These are phyloP conservation scores for Xanthorhoe designata DNA, from an alignment of 2,888 invertebrate genomes.

Conservation along the genomic window DNA sequence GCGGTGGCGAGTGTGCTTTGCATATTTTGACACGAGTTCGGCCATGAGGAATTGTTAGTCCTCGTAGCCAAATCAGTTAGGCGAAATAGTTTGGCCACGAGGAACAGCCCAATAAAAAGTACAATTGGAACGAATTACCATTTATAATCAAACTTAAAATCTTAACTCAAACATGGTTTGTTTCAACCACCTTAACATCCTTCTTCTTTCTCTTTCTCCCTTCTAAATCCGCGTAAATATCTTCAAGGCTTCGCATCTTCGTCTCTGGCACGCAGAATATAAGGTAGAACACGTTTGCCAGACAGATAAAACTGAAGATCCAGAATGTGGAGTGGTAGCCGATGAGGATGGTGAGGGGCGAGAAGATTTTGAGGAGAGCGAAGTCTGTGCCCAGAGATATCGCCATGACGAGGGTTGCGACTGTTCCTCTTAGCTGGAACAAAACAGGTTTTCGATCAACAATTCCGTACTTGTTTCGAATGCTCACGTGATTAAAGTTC, in stretches of 20 bases:
- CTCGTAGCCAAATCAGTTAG: too few species aligned
- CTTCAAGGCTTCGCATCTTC: constrained; percentile 94
- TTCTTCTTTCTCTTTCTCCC: constrained; percentile 74
- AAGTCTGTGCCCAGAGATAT: constrained; percentile 93
- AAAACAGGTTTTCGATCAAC: too few species aligned
- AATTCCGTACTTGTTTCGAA: too few species aligned
- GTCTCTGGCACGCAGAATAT: constrained; percentile 96
- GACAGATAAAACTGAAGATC: constrained; percentile 91
- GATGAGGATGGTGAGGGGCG: constrained; percentile 87
- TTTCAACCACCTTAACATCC: constrained; percentile 55
- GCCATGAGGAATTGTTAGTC: too few species aligned
- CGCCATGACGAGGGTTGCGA: constrained; percentile 76
- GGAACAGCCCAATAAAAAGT: too few species aligned
- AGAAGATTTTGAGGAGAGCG: constrained; percentile 93
- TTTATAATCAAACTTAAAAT: too few species aligned
- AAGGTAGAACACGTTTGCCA: constrained; percentile 92
- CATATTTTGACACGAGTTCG: too few species aligned
- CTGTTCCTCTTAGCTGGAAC: constrained; percentile 75
- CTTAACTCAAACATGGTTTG: constrained; percentile 59
- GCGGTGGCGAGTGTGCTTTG: too few species aligned
- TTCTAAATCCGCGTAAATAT: constrained; percentile 93
- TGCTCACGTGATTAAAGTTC: too few species aligned
- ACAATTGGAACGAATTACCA: too few species aligned
- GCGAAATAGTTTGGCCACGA: too few species aligned
- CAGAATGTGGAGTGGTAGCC: constrained; percentile 93